Evolutionary conservation across 2,888 invertebrate genomes (phyloP), one percentile per base, ranked within the genome.

Genomic region (Drosophila conformis): DNA sequence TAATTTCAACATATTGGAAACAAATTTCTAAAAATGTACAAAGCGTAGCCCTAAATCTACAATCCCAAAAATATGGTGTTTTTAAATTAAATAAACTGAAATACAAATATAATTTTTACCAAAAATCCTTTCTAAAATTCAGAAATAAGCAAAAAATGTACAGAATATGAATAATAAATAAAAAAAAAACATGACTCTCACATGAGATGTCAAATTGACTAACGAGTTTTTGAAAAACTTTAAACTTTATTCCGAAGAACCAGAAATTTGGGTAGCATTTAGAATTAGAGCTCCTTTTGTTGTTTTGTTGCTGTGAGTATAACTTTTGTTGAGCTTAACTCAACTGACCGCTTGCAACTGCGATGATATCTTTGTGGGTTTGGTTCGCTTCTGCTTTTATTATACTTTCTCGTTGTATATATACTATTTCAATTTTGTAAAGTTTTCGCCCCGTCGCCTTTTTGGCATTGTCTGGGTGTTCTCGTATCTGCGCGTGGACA

Each of bases 321-420:
- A 57, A 53, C 46, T 49, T 67, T 76, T 71, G 61, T 58, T 58
- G 58, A 76, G 77, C 72, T 64, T 57, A 65, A 62, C 60, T 71
- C 54, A 78, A 69, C 69, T 87, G 83, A 73, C 73, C 85, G 74
- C 80, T 75, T 80, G 81, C 70, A 89, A 83, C 65, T 75, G 83
- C 73, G 67, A 72, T 83, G 87, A 75, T 83, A 78, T 81, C 81
- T 63, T 73, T 63, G 73, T 72, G 67, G 66, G 57, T 69, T 70
- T 52, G 58, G 67, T 69, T 54, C 70, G 36, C 25, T 18, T 59
- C 70, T 52, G 58, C 76, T 63, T 15, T 46, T 46, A 46, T 46
- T 46, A 46, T 46, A 15, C 15, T 46, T 46, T 25, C 46, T 15
- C 49, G 53, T 51, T 78, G 61, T 75, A 75, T 84, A 73, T 76